Evolutionary conservation across 2,888 invertebrate species (phyloP).

Genomic region (Phragmatobia fuliginosa): DNA sequence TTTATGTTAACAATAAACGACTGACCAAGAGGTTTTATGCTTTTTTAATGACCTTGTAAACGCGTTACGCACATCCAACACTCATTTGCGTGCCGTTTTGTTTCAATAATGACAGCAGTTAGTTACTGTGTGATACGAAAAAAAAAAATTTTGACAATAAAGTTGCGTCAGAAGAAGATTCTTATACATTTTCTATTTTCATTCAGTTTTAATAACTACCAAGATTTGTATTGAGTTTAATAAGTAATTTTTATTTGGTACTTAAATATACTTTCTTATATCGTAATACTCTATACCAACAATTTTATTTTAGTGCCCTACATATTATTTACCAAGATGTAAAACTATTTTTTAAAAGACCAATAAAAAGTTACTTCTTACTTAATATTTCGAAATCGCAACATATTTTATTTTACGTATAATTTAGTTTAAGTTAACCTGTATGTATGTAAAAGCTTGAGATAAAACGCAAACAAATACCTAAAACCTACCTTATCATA

Average conservation of each 20-base stretch:
- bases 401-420: neutral
- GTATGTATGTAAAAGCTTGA: no score
- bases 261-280: neutral
- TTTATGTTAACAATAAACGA: neutral
- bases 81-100: neutral
- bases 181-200: no score
- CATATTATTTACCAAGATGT: neutral
- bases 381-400: neutral
- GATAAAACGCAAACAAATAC: neutral
- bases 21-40: neutral
- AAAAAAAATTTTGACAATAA: no score
- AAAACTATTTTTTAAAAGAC: neutral
- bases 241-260: no score
- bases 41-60: neutral
- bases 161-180: no score
- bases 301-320: neutral
- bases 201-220: neutral
- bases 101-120: neutral
- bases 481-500: no score
- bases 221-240: neutral
- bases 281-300: neutral
- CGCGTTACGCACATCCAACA: neutral
- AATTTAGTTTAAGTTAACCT: no score
- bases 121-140: neutral
- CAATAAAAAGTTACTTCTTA: no score